Evolutionary conservation across 2,797 vertebrate genomes (phyloP), one percentile per base, ranked within the genome.

Genomic region (Urophycis tenuis): DNA sequence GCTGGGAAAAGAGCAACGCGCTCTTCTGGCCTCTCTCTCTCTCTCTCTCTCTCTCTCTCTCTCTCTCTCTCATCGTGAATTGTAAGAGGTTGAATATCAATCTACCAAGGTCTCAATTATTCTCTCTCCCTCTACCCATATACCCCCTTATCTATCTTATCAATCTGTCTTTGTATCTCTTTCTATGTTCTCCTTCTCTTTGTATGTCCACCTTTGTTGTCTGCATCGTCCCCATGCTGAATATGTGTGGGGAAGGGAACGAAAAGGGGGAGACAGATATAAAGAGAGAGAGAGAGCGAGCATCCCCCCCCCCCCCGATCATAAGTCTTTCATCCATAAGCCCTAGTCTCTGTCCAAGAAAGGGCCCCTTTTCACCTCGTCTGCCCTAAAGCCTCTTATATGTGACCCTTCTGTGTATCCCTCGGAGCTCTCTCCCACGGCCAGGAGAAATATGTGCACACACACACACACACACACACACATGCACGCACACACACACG

Each of bases 301-400:
- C 86, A 87, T 88, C 84, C 90, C 39, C 73, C 90, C 90, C 84
- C 90, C 39, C 73, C 90, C 90, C 88, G 89, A 88, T 89, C 88
- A 41, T 88, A 85, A 70, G 82, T 88, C 88, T 92, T 92, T 91
- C 85, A 91, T 91, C 87, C 88, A 60, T 89, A 90, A 92, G 88
- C 91, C 88, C 69, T 85, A 82, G 89, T 91, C 87, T 89, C 90
- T 91, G 87, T 90, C 89, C 86, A 89, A 90, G 90, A 90, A 88
- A 91, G 90, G 91, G 91, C 91, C 91, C 90, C 91, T 90, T 90
- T 91, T 92, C 92, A 90, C 91, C 87, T 89, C 53, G 80, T 82
- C 83, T 90, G 89, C 87, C 89, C 89, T 82, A 92, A 91, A 92
- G 88, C 91, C 88, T 92, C 90, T 91, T 92, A 92, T 89, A 91